These are phyloP conservation scores for Salarias fasciatus DNA, from an alignment of 2,797 vertebrate species.

Conservation along the genomic window DNA sequence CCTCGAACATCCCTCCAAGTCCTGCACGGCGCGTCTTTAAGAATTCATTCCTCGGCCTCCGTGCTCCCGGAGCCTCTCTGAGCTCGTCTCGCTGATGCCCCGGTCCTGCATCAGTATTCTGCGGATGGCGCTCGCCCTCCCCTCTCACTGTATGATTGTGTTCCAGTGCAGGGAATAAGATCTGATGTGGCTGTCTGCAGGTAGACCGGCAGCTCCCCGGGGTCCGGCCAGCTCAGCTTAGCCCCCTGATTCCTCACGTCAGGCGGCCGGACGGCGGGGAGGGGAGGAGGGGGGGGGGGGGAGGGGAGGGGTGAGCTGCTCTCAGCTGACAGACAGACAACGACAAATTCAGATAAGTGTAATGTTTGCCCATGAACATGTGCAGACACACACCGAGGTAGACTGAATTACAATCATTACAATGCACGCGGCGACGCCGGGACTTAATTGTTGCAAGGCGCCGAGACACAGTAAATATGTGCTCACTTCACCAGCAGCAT, in stretches of 20 bases:
- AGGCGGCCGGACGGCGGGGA: background rate
- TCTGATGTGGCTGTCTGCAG: slow-evolving; percentile 67
- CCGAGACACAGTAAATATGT: slow-evolving; percentile 22
- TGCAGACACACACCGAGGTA: slow-evolving; percentile 4
- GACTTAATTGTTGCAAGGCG: slow-evolving; percentile 18
- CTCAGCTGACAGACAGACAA: background rate
- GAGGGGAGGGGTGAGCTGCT: background rate
- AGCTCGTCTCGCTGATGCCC: slow-evolving; percentile 28
- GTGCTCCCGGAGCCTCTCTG: slow-evolving; percentile 30
- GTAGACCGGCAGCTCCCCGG: slow-evolving; percentile 52
- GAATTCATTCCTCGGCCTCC: slow-evolving; percentile 52
- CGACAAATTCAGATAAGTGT: slow-evolving; percentile 13
- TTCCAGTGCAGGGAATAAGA: slow-evolving; percentile 65
- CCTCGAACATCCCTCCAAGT: slow-evolving; percentile 2
- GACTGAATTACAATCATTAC: slow-evolving; percentile 21
- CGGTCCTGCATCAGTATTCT: slow-evolving; percentile 68
- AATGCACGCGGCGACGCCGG: slow-evolving; percentile 5
- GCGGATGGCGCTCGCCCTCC: slow-evolving; percentile 18
- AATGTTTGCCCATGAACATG: background rate
- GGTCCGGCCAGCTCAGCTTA: slow-evolving; percentile 36
- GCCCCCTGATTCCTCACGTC: slow-evolving; percentile 25
- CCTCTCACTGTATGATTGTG: slow-evolving; percentile 60
- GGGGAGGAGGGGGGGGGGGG: background rate
- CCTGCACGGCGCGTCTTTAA: slow-evolving; percentile 42
- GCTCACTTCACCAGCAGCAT: slow-evolving; percentile 10